Conservation (phyloP, 2,797 vertebrate genomes). For the Sylvilagus floridanus region DNA sequence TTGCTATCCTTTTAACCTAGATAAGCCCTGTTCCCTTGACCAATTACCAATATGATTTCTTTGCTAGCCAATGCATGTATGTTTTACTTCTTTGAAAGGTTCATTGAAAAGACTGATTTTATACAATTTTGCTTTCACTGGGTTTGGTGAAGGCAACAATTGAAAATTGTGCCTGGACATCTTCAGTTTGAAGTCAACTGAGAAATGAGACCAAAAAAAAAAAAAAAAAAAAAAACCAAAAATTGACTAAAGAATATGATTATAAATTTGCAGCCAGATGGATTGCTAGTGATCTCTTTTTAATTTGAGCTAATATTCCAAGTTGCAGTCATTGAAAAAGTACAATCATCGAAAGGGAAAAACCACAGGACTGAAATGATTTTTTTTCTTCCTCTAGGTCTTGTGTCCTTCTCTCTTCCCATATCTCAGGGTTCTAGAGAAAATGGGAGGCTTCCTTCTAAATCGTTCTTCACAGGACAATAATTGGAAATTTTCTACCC, state of each 20-base stretch:
- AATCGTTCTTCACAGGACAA: background rate
- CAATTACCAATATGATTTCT: background rate
- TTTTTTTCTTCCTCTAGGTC: background rate
- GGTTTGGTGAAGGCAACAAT: background rate
- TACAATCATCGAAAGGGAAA: background rate
- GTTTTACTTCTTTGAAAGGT: constrained; percentile 14
- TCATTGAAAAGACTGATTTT: background rate
- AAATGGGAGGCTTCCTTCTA: background rate
- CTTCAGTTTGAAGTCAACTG: background rate
- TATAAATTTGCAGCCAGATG: background rate
- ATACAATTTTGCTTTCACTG: background rate
- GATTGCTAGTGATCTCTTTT: background rate
- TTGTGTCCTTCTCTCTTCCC: too few species aligned
- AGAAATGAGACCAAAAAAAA: constrained; percentile 1
- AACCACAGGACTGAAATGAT: background rate
- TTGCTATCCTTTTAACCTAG: background rate
- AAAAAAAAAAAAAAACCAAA: background rate
- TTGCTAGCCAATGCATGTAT: background rate
- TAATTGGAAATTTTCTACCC: background rate
- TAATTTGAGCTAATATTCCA: background rate
- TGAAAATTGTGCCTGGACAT: background rate
- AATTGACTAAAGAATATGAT: background rate
- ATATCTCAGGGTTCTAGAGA: background rate
- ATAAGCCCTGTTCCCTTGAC: background rate
- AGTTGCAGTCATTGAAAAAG: background rate